These are phyloP conservation scores for Epinotia nisella DNA, from an alignment of 2,888 invertebrate species.

Conservation along the genomic window DNA sequence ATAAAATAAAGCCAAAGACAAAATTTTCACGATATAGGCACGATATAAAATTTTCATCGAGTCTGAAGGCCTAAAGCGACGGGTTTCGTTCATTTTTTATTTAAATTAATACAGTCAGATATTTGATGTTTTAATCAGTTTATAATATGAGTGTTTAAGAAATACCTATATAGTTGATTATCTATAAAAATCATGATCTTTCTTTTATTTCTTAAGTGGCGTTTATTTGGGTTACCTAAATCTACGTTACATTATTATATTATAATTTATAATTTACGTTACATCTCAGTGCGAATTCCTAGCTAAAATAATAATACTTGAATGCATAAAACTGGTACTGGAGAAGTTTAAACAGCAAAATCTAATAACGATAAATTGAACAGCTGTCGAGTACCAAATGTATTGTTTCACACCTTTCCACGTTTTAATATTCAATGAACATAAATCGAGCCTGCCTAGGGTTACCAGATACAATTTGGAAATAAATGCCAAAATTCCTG, in stretches of 20 bases:
- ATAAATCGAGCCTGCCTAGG: slow-evolving; percentile 56
- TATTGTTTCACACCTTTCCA: slow-evolving; percentile 47
- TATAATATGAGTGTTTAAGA: too few relatives aligned
- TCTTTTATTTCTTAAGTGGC: too few relatives aligned
- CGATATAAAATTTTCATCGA: not conserved
- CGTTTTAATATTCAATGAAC: slow-evolving; percentile 65
- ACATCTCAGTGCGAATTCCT: not conserved
- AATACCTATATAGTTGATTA: too few relatives aligned
- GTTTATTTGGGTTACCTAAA: too few relatives aligned
- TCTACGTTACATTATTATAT: too few relatives aligned
- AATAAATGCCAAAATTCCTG: too few relatives aligned
- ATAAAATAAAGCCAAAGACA: slow-evolving; percentile 5
- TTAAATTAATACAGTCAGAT: too few relatives aligned
- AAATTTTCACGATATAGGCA: not conserved
- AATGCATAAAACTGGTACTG: slow-evolving; percentile 49
- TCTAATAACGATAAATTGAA: slow-evolving; percentile 57
- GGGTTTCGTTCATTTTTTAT: too few relatives aligned
- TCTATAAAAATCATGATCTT: too few relatives aligned
- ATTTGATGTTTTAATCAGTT: too few relatives aligned
- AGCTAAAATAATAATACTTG: not conserved
- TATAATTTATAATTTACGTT: not conserved
- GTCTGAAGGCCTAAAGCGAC: too few relatives aligned
- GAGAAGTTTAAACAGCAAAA: slow-evolving; percentile 50
- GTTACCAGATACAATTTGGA: too few relatives aligned
- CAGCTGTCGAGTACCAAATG: slow-evolving; percentile 51